A percentile compares a stretch with the other conserved stretches of the same genome.
These are phyloP conservation scores for Caenorhabditis remanei DNA, from an alignment of 1,140 invertebrate genomes.

Conservation along the genomic window DNA sequence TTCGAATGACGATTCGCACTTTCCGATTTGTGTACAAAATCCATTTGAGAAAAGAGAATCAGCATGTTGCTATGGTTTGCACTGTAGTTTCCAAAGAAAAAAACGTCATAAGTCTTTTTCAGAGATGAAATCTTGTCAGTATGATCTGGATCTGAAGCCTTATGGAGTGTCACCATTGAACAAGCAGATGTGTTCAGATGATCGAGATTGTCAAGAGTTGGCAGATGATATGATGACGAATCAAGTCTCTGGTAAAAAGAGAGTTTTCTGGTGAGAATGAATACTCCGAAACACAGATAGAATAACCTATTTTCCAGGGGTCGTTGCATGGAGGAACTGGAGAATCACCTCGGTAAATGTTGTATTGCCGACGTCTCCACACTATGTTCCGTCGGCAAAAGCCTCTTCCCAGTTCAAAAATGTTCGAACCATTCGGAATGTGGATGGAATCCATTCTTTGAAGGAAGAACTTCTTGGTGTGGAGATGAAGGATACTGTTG, in stretches of 20 bases:
- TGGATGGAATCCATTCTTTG: not conserved
- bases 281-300: not conserved
- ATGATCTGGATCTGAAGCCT: not conserved
- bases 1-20: not conserved
- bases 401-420: not conserved
- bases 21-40: not conserved
- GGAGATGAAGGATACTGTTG: conserved; percentile 27
- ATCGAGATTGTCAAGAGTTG: not conserved
- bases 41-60: not conserved
- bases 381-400: not conserved
- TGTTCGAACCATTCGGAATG: conserved; percentile 16
- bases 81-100: not conserved
- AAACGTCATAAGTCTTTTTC: not conserved
- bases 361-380: conserved; percentile 8
- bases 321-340: conserved; percentile 11
- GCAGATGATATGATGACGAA: not conserved
- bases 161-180: not conserved
- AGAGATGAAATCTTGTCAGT: conserved; percentile 10
- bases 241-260: not conserved
- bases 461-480: not conserved
- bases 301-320: not conserved
- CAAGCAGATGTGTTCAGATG: not conserved
- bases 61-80: not conserved
- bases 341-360: not conserved
- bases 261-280: not conserved